These are phyloP conservation scores for Acanthacorydalis orientalis DNA, from an alignment of 2,888 invertebrate species.

Conservation along the genomic window DNA sequence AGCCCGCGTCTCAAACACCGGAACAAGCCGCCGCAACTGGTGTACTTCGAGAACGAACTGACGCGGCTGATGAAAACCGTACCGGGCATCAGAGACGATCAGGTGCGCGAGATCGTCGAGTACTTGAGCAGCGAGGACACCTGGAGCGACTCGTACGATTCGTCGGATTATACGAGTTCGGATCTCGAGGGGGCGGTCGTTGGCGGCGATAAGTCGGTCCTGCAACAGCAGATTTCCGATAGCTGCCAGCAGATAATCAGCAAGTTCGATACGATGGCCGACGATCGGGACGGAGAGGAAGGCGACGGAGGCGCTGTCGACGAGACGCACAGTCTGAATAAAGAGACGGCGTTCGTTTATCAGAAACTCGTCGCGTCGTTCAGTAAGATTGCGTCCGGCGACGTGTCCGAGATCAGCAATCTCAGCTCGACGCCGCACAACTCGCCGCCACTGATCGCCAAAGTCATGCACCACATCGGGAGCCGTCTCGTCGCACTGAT, in stretches of 20 bases:
- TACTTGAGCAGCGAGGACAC: conserved; percentile 84
- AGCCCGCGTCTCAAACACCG: conserved; percentile 36
- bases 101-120: conserved; percentile 82
- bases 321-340: conserved; percentile 32
- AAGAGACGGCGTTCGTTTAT: conserved; percentile 76
- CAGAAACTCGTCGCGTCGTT: conserved; percentile 72
- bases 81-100: conserved; percentile 77
- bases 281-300: conserved; percentile 37
- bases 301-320: conserved; percentile 31
- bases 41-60: conserved; percentile 79
- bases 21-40: conserved; percentile 67
- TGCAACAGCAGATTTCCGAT: conserved; percentile 73
- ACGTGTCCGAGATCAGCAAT: conserved; percentile 21
- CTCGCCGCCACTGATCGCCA: conserved; percentile 73
- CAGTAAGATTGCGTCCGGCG: conserved; percentile 51
- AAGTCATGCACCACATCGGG: conserved; percentile 86
- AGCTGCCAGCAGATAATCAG: conserved; percentile 78
- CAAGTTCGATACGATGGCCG: conserved; percentile 53
- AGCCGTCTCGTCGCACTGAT: conserved; percentile 72
- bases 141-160: conserved; percentile 87
- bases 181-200: conserved; percentile 52
- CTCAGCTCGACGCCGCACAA: conserved; percentile 34
- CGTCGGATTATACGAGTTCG: conserved; percentile 80
- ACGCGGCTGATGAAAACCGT: conserved; percentile 86
- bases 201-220: conserved; percentile 44